Evolutionary conservation across 2,113 vertebrate genomes (phyloP).

Genomic region (Gulo gulo): DNA sequence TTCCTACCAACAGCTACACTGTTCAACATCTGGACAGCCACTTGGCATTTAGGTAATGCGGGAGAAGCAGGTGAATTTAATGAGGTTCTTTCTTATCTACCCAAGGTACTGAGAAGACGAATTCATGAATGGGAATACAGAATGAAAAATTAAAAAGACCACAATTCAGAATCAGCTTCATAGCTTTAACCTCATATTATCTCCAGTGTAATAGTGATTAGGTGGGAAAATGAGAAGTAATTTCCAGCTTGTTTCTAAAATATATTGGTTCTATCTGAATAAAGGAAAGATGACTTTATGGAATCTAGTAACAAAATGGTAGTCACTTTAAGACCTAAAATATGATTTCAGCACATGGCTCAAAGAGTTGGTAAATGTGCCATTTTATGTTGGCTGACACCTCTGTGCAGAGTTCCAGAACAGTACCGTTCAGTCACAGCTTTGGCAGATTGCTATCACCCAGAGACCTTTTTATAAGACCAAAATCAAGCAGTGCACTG

Average conservation of each 20-base stretch:
- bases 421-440: conserved; percentile 25
- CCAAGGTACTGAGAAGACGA: background rate
- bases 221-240: background rate
- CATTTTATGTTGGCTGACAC: conserved; percentile 44
- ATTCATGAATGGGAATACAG: background rate
- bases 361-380: conserved; percentile 39
- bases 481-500: background rate
- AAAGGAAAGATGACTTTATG: conserved; percentile 43
- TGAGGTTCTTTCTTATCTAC: background rate
- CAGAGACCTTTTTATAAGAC: conserved; percentile 60
- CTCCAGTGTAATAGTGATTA: background rate
- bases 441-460: conserved; percentile 55
- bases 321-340: conserved; percentile 54
- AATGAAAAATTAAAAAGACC: background rate
- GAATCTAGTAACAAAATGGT: conserved; percentile 48
- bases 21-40: background rate
- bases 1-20: no score
- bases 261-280: background rate
- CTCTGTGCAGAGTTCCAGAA: conserved; percentile 45
- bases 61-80: background rate
- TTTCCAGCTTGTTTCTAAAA: conserved; percentile 50
- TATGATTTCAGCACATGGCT: conserved; percentile 63
- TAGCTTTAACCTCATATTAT: background rate
- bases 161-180: background rate
- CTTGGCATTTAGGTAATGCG: background rate